Evolutionary conservation across 1,140 invertebrate genomes (phyloP), one percentile per base, ranked within the genome.

Genomic region (Whitmania pigra): DNA sequence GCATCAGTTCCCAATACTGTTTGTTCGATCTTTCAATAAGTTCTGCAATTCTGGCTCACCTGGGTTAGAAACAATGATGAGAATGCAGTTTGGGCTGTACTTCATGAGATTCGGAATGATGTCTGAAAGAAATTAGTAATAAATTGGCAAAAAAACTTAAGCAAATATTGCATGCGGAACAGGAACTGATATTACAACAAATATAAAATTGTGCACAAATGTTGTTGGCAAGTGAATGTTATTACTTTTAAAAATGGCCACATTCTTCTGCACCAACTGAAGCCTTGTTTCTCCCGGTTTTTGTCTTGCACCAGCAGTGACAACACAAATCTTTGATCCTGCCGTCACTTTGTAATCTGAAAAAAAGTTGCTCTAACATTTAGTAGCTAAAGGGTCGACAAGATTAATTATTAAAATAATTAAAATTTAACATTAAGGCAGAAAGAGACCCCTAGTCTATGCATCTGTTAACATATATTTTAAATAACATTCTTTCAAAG

Each of bases 11-110:
- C 31, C 31, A 36, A 36, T 36, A 36, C 6, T 36, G 31, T 6
- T 36, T 36, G 31, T 36, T 36, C 31, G 6, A 36, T 36, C 31
- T 36, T 36, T 36, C 6, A 36, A 36, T 49, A 49, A 17, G 1
- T 49, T 7, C 1, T 17, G 43, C 15, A 49, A 49, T 49, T 49
- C 15, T 60, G 53, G 71, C 72, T 71, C 78, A 86, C 86, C 85
- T 79, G 92, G 92, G 81, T 94, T 94, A 72, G 90, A 92, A 0
- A 94, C 91, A 76, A 94, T 88, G 29, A 94, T 78, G 20, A 94
- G 82, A 70, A 93, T 88, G 25, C 90, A 87, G 75, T 94, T 86
- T 2, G 92, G 92, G 74, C 89, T 92, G 83, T 93, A 87, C 80
- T 92, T 88, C 5, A 93, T 87, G 43, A 94, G 81, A 76, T 88